A percentile compares a stretch with the other conserved stretches of the same genome.
Conservation (phyloP, 64 coral and sea anemone species). For the Acropora yongei region DNA sequence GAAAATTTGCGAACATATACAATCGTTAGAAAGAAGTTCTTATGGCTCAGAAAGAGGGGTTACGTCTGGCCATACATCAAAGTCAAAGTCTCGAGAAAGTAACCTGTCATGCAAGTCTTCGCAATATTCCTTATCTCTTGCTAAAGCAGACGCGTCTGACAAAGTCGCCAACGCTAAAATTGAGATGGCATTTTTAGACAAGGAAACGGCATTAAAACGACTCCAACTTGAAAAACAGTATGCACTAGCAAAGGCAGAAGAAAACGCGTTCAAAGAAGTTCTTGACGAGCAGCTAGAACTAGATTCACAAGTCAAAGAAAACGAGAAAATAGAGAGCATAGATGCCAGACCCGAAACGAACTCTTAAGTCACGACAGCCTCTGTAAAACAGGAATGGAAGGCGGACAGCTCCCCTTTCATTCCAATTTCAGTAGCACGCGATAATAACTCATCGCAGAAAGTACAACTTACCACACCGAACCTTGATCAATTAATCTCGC, state of each 20-base stretch:
- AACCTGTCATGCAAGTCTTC: not conserved
- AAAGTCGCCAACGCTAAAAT: not conserved
- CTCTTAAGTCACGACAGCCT: not conserved
- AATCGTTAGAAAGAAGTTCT: too few species aligned
- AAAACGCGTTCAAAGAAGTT: slow-evolving; percentile 14
- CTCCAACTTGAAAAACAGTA: slow-evolving; percentile 19
- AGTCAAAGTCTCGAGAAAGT: not conserved
- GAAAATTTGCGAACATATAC: not conserved
- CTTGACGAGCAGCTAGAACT: not conserved
- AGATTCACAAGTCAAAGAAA: not conserved
- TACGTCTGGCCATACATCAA: not conserved
- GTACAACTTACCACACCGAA: not conserved
- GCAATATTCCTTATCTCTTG: not conserved
- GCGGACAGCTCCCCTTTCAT: too few species aligned
- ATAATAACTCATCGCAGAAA: not conserved
- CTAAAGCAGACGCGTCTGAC: not conserved
- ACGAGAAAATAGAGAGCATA: not conserved
- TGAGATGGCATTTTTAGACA: slow-evolving; percentile 32
- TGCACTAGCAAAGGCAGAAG: not conserved
- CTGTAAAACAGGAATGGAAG: not conserved
- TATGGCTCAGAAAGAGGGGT: not conserved
- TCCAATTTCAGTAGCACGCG: not conserved
- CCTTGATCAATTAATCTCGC: not conserved
- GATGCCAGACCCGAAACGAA: not conserved
- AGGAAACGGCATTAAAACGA: not conserved